A percentile compares a stretch with the other conserved stretches of the same genome.
These are phyloP conservation scores for Serilophus lunatus DNA, from an alignment of 2,113 vertebrate species.

Conservation along the genomic window DNA sequence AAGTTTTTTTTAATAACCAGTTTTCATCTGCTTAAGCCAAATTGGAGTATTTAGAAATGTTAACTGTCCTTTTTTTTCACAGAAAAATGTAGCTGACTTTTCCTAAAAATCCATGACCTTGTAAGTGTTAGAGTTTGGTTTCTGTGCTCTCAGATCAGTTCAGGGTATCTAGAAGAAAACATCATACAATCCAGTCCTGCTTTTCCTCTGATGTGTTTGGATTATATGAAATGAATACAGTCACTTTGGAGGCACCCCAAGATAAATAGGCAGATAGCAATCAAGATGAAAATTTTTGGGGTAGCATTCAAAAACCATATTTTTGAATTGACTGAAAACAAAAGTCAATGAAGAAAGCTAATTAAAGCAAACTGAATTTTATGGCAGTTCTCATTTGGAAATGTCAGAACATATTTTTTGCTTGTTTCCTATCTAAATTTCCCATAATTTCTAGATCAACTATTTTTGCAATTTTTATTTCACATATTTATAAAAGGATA, in stretches of 20 bases:
- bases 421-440: not conserved
- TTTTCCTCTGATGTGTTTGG: not conserved
- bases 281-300: not conserved
- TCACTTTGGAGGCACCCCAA: not conserved
- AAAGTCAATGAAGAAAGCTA: not conserved
- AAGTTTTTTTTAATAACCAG: not conserved
- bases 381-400: not conserved
- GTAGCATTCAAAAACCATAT: not conserved
- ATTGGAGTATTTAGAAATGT: not conserved
- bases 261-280: not conserved
- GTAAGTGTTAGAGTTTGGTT: not conserved
- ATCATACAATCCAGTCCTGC: not conserved
- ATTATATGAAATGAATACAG: not conserved
- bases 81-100: not conserved
- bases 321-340: not conserved
- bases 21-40: not conserved
- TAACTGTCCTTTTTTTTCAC: not conserved
- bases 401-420: not conserved
- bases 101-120: not conserved
- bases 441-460: not conserved
- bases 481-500: not conserved
- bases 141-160: not conserved
- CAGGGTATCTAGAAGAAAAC: not conserved
- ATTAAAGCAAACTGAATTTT: not conserved
- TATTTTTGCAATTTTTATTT: not conserved